Conservation (phyloP, 1,140 invertebrate genomes). For the Pomacea maculata region DNA sequence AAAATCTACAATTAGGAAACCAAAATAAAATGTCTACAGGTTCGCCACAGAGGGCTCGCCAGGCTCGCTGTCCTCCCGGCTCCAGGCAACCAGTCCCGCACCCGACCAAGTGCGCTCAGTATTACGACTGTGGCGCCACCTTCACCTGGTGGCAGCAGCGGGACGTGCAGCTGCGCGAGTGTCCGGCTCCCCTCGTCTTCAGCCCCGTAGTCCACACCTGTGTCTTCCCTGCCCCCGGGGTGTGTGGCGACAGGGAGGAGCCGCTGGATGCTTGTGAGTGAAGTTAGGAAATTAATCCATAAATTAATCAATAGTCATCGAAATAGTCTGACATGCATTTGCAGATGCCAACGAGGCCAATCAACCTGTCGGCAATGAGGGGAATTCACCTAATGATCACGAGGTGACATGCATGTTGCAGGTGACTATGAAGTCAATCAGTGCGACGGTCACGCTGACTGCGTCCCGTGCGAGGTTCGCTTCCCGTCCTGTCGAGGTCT, state of each 20-base stretch:
- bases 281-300: too few relatives aligned
- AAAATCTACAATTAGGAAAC: background rate
- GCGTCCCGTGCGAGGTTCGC: constrained; percentile 36
- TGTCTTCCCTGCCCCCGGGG: constrained; percentile 24
- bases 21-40: background rate
- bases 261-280: constrained; percentile 45
- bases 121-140: constrained; percentile 38
- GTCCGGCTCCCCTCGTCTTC: constrained; percentile 46
- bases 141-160: constrained; percentile 7
- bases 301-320: too few relatives aligned
- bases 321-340: too few relatives aligned
- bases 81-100: constrained; percentile 9
- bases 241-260: constrained; percentile 41
- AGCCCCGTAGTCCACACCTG: constrained; percentile 28
- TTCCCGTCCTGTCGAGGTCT: constrained; percentile 42
- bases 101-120: constrained; percentile 43
- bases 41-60: background rate
- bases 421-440: constrained; percentile 39
- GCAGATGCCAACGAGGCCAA: too few relatives aligned
- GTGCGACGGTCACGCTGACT: constrained; percentile 33
- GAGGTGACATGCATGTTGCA: background rate
- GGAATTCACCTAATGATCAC: background rate
- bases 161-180: constrained; percentile 35
- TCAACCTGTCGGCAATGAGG: too few relatives aligned
- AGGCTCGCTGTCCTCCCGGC: constrained; percentile 4